Base-by-base conservation (phyloP, 23 tunicate genomes). In the Ascidia mentula region DNA sequence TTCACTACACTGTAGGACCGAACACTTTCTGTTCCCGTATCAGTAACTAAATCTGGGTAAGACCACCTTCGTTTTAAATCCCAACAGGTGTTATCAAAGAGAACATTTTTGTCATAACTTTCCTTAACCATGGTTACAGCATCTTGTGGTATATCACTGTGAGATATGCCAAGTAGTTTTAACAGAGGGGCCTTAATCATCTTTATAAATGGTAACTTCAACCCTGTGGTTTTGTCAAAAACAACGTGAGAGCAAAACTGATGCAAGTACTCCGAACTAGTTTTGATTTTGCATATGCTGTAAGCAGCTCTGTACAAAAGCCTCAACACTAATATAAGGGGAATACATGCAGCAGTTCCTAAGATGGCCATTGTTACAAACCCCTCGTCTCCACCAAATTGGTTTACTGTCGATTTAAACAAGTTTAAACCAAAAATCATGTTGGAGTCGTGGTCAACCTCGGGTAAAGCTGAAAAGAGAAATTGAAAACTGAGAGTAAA, bases 161-260 rank as follows among this genome's bases (percentile, higher is more conserved):
- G 34, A 2, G 40, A 28, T 18, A 82, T 78, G 34, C 77, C 76
- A 17, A 84, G 76, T 7, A 84, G 65, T 0, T 32, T 76, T 34
- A 80, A 75, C 31, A 84, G 69, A 32, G 81, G 81, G 32, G 18
- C 36, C 18, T 46, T 76, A 39, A 84, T 31, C 37, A 40, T 59
- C 31, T 76, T 76, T 82, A 84, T 84, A 60, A 84, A 84, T 0
- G 88, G 88, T 31, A 84, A 26, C 26, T 45, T 34, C 18, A 77
- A 22, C 18, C 33, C 70, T 22, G 76, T 46, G 9, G 34, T 13
- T 22, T 39, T 40, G 40, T 32, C 40, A 60, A 84, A 84, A 8
- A 84, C 70, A 22, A 34, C 18, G 69, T 84, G 88, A 31, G 81
- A 75, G 36, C 88, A 84, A 65, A 84, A 84, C 5, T 77, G 69